These are phyloP conservation scores for Brachyrhaphis roseni DNA, from an alignment of 2,797 vertebrate species.

Conservation along the genomic window DNA sequence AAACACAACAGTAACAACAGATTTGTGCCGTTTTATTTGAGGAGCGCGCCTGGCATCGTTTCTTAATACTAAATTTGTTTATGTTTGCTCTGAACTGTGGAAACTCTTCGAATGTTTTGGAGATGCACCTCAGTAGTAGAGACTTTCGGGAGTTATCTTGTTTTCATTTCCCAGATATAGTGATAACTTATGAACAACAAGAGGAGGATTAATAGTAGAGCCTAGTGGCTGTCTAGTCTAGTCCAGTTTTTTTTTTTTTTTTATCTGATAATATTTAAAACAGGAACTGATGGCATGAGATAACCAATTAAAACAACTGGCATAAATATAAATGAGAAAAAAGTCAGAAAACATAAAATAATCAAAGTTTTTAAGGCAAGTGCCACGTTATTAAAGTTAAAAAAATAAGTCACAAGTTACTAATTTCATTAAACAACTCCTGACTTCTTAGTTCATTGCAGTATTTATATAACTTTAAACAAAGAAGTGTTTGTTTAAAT, in stretches of 20 bases:
- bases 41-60: not conserved
- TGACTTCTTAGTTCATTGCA: not conserved
- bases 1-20: not conserved
- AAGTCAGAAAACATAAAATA: not conserved
- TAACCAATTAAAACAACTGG: not conserved
- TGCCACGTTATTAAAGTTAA: not conserved
- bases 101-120: not conserved
- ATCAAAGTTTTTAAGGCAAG: not conserved
- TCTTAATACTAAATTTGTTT: not conserved
- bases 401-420: not conserved
- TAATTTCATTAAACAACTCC: not conserved
- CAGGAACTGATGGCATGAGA: not conserved
- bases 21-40: not conserved
- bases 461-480: not conserved
- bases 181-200: not conserved
- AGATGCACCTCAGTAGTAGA: not conserved
- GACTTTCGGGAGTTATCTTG: not conserved
- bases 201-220: no score
- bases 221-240: no score
- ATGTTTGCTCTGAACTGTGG: not conserved
- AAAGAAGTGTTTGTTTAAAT: not conserved
- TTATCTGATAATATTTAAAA: not conserved
- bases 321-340: not conserved
- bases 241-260: not conserved
- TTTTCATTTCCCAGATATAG: not conserved